Conservation (phyloP, 2,888 invertebrate species). For the Psylliodes chrysocephalus region DNA sequence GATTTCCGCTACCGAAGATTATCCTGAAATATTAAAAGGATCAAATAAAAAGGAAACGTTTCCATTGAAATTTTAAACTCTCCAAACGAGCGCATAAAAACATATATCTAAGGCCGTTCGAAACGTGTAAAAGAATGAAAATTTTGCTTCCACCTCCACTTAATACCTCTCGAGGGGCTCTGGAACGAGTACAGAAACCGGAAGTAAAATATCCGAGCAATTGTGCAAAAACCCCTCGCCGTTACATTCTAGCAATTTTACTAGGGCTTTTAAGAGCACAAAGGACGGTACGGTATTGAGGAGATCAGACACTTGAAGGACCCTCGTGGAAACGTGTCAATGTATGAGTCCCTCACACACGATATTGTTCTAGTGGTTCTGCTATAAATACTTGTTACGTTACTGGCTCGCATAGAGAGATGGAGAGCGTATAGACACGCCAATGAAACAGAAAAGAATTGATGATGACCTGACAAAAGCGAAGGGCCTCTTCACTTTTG, state of each 20-base stretch:
- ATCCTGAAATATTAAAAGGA: background rate
- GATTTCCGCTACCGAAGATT: background rate
- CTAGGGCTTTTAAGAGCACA: slow-evolving; percentile 45
- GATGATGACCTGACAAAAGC: slow-evolving; percentile 32
- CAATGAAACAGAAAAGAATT: slow-evolving; percentile 42
- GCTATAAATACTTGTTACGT: slow-evolving; percentile 53
- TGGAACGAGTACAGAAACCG: slow-evolving; percentile 42
- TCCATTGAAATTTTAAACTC: background rate
- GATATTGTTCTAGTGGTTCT: slow-evolving; percentile 47
- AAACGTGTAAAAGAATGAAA: slow-evolving; percentile 18
- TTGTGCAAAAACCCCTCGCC: slow-evolving; percentile 46
- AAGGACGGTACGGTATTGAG: slow-evolving; percentile 44
- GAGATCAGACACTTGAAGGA: slow-evolving; percentile 45
- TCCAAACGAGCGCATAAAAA: background rate
- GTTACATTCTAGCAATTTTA: slow-evolving; percentile 48
- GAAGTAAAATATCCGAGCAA: slow-evolving; percentile 49
- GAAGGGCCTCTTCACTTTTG: slow-evolving; percentile 14
- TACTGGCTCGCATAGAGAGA: no score
- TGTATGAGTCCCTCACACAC: slow-evolving; percentile 39
- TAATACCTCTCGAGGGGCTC: slow-evolving; percentile 15
- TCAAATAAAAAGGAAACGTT: slow-evolving; percentile 4
- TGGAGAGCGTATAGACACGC: slow-evolving; percentile 29
- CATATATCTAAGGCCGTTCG: slow-evolving; percentile 10
- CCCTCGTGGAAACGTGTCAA: slow-evolving; percentile 46
- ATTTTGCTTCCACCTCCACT: slow-evolving; percentile 6